A percentile compares a stretch with the other conserved stretches of the same genome.
These are phyloP conservation scores for Maniola jurtina DNA, from an alignment of 1,140 invertebrate species.

Conservation along the genomic window DNA sequence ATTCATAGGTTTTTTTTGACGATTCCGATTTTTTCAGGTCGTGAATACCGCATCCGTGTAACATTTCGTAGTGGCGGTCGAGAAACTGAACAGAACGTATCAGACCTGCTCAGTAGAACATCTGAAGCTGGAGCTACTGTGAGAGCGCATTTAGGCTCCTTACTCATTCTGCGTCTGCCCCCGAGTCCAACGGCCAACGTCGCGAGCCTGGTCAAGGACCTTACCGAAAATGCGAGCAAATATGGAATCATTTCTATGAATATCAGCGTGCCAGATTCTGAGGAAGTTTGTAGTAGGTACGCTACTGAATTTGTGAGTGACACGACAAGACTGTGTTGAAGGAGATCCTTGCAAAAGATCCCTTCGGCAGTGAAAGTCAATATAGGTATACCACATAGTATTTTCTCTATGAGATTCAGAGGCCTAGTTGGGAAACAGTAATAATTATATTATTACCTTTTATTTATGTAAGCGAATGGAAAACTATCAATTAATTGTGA, in stretches of 20 bases:
- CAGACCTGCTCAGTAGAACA: slow-evolving; percentile 37
- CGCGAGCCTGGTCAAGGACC: slow-evolving; percentile 45
- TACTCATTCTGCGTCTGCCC: slow-evolving; percentile 55
- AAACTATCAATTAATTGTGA: slow-evolving; percentile 15
- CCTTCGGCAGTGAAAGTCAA: no score
- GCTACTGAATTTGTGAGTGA: neutral
- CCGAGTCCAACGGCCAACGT: slow-evolving; percentile 46
- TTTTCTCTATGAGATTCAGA: no score
- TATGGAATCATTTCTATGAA: slow-evolving; percentile 54
- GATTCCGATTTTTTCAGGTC: slow-evolving; percentile 35
- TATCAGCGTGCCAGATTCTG: slow-evolving; percentile 58
- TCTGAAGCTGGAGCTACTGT: slow-evolving; percentile 43
- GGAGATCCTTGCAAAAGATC: neutral
- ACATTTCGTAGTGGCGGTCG: slow-evolving; percentile 38
- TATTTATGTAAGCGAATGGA: neutral
- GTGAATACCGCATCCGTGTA: slow-evolving; percentile 57
- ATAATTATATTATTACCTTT: no score
- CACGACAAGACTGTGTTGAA: no score
- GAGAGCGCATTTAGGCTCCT: slow-evolving; percentile 53
- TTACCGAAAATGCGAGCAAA: slow-evolving; percentile 39
- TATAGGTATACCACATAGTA: no score
- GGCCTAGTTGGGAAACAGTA: neutral
- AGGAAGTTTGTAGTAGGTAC: slow-evolving; percentile 61
- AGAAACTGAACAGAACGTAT: slow-evolving; percentile 31
- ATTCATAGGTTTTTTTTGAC: neutral